Conservation (phyloP, 2,797 vertebrate species). For the Allobates femoralis region DNA sequence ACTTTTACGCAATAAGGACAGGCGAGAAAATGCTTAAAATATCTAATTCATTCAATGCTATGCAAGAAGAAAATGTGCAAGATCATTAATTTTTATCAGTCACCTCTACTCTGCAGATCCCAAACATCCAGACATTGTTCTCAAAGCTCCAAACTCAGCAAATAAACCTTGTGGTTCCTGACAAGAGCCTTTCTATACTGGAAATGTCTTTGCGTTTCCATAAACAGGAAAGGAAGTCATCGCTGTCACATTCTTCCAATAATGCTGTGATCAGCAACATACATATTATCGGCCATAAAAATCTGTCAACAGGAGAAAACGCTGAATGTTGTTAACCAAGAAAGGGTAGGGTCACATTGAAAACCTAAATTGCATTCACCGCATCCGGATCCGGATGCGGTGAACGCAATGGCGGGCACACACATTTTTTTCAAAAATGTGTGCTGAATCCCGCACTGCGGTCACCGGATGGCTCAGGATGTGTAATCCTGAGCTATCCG, state of each 20-base stretch:
- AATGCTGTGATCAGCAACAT: not conserved
- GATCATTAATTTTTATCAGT: constrained; percentile 36
- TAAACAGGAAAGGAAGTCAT: constrained; percentile 56
- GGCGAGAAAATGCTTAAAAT: constrained; percentile 3
- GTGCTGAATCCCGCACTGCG: too few species aligned
- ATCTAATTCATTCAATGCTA: not conserved
- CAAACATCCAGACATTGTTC: constrained; percentile 60
- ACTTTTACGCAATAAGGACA: not conserved
- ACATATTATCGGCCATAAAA: not conserved
- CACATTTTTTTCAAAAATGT: too few species aligned
- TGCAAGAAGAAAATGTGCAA: not conserved
- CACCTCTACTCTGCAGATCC: constrained; percentile 25
- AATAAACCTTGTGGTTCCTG: constrained; percentile 50
- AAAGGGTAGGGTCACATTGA: too few species aligned
- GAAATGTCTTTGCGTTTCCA: constrained; percentile 44
- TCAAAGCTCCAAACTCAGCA: constrained; percentile 54
- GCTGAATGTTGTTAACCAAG: not conserved
- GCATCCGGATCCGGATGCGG: too few species aligned
- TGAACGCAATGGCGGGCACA: too few species aligned
- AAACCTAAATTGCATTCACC: too few species aligned
- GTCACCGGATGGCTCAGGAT: too few species aligned
- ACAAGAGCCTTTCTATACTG: constrained; percentile 6
- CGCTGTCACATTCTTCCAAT: constrained; percentile 25
- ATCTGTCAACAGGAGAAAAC: not conserved
- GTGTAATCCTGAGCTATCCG: too few species aligned